A percentile compares a stretch with the other conserved stretches of the same genome.
These are phyloP conservation scores for Trachelipus rathkii DNA, from an alignment of 1,140 invertebrate species.

Conservation along the genomic window DNA sequence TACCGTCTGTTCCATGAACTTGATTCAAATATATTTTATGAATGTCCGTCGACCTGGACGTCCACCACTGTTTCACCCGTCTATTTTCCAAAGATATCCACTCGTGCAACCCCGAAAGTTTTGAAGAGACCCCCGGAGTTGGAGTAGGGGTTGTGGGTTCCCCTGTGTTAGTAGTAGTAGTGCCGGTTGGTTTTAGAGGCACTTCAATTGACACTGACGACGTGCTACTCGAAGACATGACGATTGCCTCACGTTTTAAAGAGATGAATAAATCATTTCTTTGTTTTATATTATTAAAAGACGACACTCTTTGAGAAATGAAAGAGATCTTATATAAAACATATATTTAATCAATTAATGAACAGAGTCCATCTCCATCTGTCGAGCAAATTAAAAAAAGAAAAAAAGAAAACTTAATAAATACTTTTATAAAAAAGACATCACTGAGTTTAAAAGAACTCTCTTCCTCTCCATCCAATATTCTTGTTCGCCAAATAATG, in stretches of 20 bases:
- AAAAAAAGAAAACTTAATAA: too few relatives aligned
- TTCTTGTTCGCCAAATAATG: too few relatives aligned
- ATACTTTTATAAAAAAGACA: too few relatives aligned
- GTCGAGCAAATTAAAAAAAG: too few relatives aligned
- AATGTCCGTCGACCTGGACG: neutral
- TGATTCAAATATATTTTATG: conserved; percentile 8
- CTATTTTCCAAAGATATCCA: neutral
- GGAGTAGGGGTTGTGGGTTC: neutral
- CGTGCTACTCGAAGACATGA: neutral
- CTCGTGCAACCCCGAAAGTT: neutral
- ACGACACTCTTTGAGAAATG: too few relatives aligned
- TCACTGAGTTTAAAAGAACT: too few relatives aligned
- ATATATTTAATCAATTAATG: too few relatives aligned
- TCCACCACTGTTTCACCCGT: neutral
- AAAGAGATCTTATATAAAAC: too few relatives aligned
- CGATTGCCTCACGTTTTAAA: neutral
- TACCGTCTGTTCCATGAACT: conserved; percentile 9
- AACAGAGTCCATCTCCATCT: too few relatives aligned
- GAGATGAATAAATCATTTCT: neutral
- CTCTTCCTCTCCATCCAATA: too few relatives aligned
- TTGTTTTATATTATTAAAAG: too few relatives aligned
- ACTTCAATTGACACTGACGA: neutral
- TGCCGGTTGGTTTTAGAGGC: neutral
- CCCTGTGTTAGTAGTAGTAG: too few relatives aligned
- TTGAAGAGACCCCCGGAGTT: neutral